These are phyloP conservation scores for Oryzias sinensis DNA, from an alignment of 2,797 vertebrate genomes.

Conservation along the genomic window DNA sequence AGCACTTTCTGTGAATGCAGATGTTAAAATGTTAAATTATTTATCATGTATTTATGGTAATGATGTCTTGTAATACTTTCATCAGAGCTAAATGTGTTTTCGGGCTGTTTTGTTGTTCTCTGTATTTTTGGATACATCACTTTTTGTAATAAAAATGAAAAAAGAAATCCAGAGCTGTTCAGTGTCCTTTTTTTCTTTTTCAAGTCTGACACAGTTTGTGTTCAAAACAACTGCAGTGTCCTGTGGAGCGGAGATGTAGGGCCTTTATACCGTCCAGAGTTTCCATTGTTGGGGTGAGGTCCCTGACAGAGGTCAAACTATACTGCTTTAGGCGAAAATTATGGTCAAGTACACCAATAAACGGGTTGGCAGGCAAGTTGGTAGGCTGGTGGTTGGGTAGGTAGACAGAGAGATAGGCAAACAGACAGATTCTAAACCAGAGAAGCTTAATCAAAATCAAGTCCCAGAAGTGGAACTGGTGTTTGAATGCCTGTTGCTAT, in stretches of 20 bases:
- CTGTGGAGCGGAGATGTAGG: constrained; percentile 34
- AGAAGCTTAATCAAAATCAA: too few species aligned
- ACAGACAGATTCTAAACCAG: too few species aligned
- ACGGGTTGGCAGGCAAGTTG: too few species aligned
- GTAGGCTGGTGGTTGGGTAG: too few species aligned
- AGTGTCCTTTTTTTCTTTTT: background rate
- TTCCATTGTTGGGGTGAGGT: too few species aligned
- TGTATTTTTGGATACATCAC: background rate
- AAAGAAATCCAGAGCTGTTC: background rate
- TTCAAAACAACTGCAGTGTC: constrained; percentile 14
- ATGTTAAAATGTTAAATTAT: constrained; percentile 9
- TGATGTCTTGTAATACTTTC: background rate
- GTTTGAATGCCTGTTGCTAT: too few species aligned
- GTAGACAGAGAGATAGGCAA: too few species aligned
- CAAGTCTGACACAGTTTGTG: background rate
- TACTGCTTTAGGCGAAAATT: too few species aligned
- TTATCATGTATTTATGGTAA: constrained; percentile 33
- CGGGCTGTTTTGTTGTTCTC: background rate
- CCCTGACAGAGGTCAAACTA: too few species aligned
- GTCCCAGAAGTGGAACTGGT: too few species aligned
- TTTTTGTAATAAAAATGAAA: constrained; percentile 11
- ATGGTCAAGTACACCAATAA: too few species aligned
- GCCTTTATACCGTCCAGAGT: background rate
- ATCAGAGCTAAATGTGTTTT: background rate
- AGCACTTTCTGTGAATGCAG: constrained; percentile 9